Evolutionary conservation across 2,888 invertebrate genomes (phyloP), one percentile per base, ranked within the genome.

Genomic region (Ichneumon xanthorius): DNA sequence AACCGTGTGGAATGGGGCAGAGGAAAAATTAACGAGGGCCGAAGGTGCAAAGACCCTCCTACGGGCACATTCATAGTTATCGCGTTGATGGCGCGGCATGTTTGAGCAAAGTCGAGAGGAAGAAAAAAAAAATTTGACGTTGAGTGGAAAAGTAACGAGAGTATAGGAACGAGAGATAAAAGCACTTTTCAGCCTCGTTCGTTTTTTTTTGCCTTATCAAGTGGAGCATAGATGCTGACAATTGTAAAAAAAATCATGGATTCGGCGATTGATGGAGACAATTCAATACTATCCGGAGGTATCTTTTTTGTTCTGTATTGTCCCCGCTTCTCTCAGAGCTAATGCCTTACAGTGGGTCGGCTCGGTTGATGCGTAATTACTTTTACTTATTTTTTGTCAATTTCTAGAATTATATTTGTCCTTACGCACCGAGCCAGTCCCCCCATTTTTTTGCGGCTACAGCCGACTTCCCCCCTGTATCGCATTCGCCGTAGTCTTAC

Each of bases 21-120:
- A 55, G 55, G 22, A 55, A 55, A 73, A 73, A 73, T 73, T 73
- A 61, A 73, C 73, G 45, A 45, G 61, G 45, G 48, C 30, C n/a
- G 45, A 73, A 73, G 73, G 61, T 61, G 73, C 11, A 53, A 73
- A 61, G 61, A 26, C 45, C 7, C 48, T 58, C 30, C 45, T 61
- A 58, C 45, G 48, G 26, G 58, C 26, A 22, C 45, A 61, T 30
- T 73, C 48, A 45, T 30, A 30, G 45, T 45, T 61, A 73, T 73
- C 58, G 40, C 73, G 30, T 61, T 73, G 73, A 73, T 73, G 30
- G 61, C 61, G 61, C 11, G 26, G 16, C 58, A 48, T 73, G 48
- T 61, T 73, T 40, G 48, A 73, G 61, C 30, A 30, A 61, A 30
- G 45, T n/a, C 4, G 40, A 37, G 65, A 5, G n/a, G n/a, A 65